phyloP scores from a whole-genome alignment of 1,140 invertebrate genomes.

The Lasioglossum albipes region DNA sequence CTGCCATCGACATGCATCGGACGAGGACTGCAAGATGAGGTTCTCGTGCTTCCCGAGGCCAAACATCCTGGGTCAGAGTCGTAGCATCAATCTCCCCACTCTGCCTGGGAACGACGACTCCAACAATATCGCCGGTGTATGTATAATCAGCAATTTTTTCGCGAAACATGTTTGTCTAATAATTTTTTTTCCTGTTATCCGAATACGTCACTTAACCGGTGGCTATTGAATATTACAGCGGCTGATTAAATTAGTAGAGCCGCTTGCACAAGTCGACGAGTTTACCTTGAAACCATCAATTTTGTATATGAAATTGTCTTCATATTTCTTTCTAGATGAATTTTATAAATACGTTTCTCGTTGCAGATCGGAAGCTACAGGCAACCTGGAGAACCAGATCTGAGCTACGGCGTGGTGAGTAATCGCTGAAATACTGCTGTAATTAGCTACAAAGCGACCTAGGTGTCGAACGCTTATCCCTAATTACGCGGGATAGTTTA shows the following conservation, averaged over 20 bases:
- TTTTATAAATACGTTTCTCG: not conserved
- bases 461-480: too few relatives aligned
- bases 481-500: too few relatives aligned
- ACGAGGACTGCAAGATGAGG: constrained; percentile 67
- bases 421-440: not conserved
- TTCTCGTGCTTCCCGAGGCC: constrained; percentile 74
- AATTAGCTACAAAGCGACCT: not conserved
- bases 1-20: constrained; percentile 51
- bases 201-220: too few relatives aligned
- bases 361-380: constrained; percentile 69
- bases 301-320: too few relatives aligned
- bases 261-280: too few relatives aligned
- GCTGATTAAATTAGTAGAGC: too few relatives aligned
- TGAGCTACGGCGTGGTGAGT: constrained; percentile 65
- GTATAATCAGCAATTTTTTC: constrained; percentile 6
- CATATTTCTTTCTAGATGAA: too few relatives aligned
- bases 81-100: constrained; percentile 72
- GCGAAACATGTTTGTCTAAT: too few relatives aligned
- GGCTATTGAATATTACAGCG: too few relatives aligned
- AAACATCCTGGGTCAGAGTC: constrained; percentile 71
- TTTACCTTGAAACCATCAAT: too few relatives aligned
- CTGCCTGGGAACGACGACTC: constrained; percentile 61
- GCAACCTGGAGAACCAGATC: constrained; percentile 61
- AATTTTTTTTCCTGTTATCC: too few relatives aligned
- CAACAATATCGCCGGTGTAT: not conserved